Conservation (phyloP, 1,140 invertebrate species). For the Aphelenchoides avenae region DNA sequence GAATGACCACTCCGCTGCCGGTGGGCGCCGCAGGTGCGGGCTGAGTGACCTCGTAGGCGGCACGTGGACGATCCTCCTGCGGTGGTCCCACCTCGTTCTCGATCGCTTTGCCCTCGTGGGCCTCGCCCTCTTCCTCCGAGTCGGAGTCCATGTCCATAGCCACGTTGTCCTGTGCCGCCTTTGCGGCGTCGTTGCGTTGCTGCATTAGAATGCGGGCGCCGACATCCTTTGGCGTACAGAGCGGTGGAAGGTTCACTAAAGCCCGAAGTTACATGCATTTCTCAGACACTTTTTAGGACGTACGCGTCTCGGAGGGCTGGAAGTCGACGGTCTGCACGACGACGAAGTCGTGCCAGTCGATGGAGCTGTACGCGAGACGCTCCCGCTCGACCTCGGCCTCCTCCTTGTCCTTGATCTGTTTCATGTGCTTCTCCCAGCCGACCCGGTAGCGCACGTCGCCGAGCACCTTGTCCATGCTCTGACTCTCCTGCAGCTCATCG, state of each 20-base stretch:
- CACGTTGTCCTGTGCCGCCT: conserved; percentile 36
- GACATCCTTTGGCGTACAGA: conserved; percentile 48
- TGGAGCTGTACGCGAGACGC: conserved; percentile 88
- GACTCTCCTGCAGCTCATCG: conserved; percentile 20
- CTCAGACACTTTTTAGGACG: conserved; percentile 53
- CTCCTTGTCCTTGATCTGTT: conserved; percentile 70
- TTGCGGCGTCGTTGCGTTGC: conserved; percentile 37
- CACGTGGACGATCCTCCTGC: conserved; percentile 3
- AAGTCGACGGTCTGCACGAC: conserved; percentile 99
- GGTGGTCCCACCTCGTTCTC: neutral
- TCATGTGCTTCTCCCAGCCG: conserved; percentile 87
- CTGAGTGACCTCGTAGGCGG: conserved; percentile 68
- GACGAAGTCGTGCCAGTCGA: conserved; percentile 99
- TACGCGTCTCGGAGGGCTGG: conserved; percentile 86
- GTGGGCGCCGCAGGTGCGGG: conserved; percentile 67
- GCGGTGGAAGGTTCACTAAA: conserved; percentile 32
- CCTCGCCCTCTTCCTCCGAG: conserved; percentile 36
- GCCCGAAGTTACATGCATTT: neutral
- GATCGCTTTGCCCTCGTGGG: neutral
- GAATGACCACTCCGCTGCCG: conserved; percentile 86
- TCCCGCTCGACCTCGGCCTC: conserved; percentile 90
- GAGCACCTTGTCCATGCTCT: conserved; percentile 65
- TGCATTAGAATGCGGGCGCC: conserved; percentile 46
- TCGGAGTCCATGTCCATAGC: conserved; percentile 50
- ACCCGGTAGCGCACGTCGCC: conserved; percentile 87